A percentile compares a stretch with the other conserved stretches of the same genome.
phyloP scores from a whole-genome alignment of 2,113 vertebrate species.

The Physeter macrocephalus region DNA sequence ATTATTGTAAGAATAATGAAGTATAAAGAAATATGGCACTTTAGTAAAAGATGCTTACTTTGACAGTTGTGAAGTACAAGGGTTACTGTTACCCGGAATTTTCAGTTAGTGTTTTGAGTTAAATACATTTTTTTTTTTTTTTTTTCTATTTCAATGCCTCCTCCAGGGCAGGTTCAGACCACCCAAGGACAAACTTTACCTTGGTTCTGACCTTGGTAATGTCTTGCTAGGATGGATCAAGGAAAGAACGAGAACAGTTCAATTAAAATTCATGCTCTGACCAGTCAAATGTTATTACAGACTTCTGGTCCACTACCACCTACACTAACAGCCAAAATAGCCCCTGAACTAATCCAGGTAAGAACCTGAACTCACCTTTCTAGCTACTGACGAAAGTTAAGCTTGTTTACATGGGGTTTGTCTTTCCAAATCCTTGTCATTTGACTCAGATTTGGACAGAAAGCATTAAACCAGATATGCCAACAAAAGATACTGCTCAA shows the following conservation, averaged over 20 bases:
- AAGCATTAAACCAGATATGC: background rate
- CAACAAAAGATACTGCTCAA: background rate
- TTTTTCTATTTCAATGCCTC: slow-evolving; percentile 70
- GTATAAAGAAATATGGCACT: slow-evolving; percentile 3
- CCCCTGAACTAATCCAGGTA: slow-evolving; percentile 82
- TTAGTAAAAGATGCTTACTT: slow-evolving; percentile 16
- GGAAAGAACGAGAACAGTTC: slow-evolving; percentile 44
- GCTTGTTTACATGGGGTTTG: background rate
- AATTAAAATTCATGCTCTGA: slow-evolving; percentile 54
- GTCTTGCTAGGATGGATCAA: background rate
- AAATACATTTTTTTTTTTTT: background rate
- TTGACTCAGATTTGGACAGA: background rate
- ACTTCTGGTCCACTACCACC: slow-evolving; percentile 80
- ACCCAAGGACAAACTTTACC: slow-evolving; percentile 81
- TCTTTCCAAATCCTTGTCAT: background rate
- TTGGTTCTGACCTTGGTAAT: slow-evolving; percentile 80
- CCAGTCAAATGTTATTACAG: slow-evolving; percentile 84
- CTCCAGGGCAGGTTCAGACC: slow-evolving; percentile 85
- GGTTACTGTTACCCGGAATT: slow-evolving; percentile 16
- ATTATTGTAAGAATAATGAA: slow-evolving; percentile 42
- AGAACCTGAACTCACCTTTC: slow-evolving; percentile 7
- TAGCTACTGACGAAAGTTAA: background rate
- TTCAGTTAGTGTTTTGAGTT: background rate
- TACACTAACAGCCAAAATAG: slow-evolving; percentile 81
- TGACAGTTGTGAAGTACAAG: slow-evolving; percentile 31